Evolutionary conservation across 64 coral and sea anemone species (phyloP).

Genomic region (Pachyseris speciosa): DNA sequence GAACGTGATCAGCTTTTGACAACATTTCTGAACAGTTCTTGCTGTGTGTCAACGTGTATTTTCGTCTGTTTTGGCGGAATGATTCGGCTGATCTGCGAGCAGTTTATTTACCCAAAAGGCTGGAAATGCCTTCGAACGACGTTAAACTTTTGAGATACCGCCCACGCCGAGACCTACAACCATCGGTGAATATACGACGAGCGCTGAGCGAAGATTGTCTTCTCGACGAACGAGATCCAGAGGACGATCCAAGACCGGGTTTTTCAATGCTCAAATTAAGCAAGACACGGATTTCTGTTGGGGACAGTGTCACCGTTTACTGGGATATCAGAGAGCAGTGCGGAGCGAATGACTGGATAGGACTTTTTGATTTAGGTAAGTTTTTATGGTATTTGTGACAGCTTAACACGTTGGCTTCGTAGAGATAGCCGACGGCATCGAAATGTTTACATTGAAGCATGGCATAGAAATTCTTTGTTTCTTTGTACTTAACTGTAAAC

Average conservation of each 20-base stretch:
- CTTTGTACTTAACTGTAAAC: not conserved
- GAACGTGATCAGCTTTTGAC: slow-evolving; percentile 65
- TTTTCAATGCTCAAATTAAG: slow-evolving; percentile 98
- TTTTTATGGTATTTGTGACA: not conserved
- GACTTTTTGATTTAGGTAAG: slow-evolving; percentile 96
- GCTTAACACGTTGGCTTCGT: not conserved
- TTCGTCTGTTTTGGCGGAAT: slow-evolving; percentile 50
- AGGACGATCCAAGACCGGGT: not conserved
- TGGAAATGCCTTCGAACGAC: slow-evolving; percentile 83
- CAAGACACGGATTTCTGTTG: slow-evolving; percentile 92
- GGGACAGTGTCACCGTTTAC: slow-evolving; percentile 96
- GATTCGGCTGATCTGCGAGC: slow-evolving; percentile 5
- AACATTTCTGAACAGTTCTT: slow-evolving; percentile 59
- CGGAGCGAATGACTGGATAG: slow-evolving; percentile 96
- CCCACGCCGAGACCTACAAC: slow-evolving; percentile 58
- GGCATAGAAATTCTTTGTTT: not conserved
- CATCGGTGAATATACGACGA: slow-evolving; percentile 30
- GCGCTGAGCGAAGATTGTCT: slow-evolving; percentile 75
- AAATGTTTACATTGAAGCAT: slow-evolving; percentile 5
- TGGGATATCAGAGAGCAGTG: slow-evolving; percentile 91
- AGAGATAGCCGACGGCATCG: not conserved
- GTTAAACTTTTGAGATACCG: slow-evolving; percentile 82
- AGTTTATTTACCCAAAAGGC: slow-evolving; percentile 13
- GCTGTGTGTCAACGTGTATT: not conserved
- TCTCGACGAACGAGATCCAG: not conserved